A percentile compares a stretch with the other conserved stretches of the same genome.
Evolutionary conservation across 2,113 vertebrate species (phyloP).

Genomic region (Planiliza haematocheilus): DNA sequence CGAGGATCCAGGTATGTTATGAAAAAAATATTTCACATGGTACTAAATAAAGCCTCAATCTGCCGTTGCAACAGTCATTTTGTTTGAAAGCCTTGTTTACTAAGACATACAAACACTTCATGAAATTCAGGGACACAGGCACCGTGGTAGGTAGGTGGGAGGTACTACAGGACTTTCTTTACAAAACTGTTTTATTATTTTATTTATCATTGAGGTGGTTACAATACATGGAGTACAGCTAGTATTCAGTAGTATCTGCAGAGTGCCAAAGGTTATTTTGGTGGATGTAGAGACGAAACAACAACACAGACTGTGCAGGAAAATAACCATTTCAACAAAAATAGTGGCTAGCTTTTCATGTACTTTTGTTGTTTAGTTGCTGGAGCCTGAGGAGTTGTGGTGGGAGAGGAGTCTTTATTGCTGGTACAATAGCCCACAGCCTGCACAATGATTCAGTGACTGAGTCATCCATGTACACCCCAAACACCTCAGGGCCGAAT

Average conservation of each 20-base stretch:
- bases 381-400: conserved; percentile 31
- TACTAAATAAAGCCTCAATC: no score
- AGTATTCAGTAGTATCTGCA: no score
- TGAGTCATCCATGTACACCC: conserved; percentile 48
- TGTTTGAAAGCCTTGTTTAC: no score
- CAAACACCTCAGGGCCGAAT: neutral
- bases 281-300: no score
- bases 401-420: conserved; percentile 47
- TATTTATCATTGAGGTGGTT: no score
- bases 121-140: no score
- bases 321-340: neutral
- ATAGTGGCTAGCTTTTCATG: neutral
- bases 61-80: neutral
- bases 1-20: conserved; percentile 92
- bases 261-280: no score
- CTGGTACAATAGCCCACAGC: conserved; percentile 30
- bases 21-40: neutral
- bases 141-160: no score
- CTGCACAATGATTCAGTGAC: conserved; percentile 34
- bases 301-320: neutral
- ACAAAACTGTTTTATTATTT: no score
- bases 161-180: no score
- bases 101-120: no score
- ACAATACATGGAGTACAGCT: no score
- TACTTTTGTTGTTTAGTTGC: conserved; percentile 2